Base-by-base conservation (phyloP, 2,888 invertebrate genomes). In the Cynaeus angustus region DNA sequence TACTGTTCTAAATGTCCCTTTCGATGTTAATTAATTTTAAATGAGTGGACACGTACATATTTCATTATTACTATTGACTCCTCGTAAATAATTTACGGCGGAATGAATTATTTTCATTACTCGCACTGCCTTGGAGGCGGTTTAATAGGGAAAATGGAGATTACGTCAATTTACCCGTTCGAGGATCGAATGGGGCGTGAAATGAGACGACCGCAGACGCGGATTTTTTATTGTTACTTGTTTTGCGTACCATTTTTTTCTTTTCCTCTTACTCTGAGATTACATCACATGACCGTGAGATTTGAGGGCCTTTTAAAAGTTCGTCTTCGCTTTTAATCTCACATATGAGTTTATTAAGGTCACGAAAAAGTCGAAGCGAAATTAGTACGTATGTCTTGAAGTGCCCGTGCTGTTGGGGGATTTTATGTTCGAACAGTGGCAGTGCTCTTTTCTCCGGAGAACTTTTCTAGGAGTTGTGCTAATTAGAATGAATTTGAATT, bases 11-110 rank as follows among this genome's bases (percentile, higher is more conserved):
- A 16, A 21, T 3, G 13, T n/a, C 8, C 38, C 9, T 7, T 38
- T 38, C 12, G 12, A 21, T 21, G 14, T 12, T 53, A 53, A 53
- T 53, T 53, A 53, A 53, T 53, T 33, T 33, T 53, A 37, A 16
- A 53, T 33, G 53, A 53, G 28, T 37, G 33, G 53, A 53, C 10
- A 12, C 16, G 33, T 12, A 10, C 37, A 14, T 13, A 10, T 37
- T 53, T 46, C 8, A n/a, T 46, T 46, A 13, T 26, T 21, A 4
- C n/a, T 46, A 46, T 46, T 46, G 46, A 26, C 16, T 46, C 10
- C 16, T 46, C 7, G 13, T 14, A 14, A 45, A 45, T 45, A 16
- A 13, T 5, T 14, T 45, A 4, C 16, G 21, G 9, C 16, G 1
- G 8, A 46, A 26, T 43, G 14, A 10, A 4, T 43, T 43, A 13